These are phyloP conservation scores for Orthosia gothica DNA, from an alignment of 2,888 invertebrate genomes.

Conservation along the genomic window DNA sequence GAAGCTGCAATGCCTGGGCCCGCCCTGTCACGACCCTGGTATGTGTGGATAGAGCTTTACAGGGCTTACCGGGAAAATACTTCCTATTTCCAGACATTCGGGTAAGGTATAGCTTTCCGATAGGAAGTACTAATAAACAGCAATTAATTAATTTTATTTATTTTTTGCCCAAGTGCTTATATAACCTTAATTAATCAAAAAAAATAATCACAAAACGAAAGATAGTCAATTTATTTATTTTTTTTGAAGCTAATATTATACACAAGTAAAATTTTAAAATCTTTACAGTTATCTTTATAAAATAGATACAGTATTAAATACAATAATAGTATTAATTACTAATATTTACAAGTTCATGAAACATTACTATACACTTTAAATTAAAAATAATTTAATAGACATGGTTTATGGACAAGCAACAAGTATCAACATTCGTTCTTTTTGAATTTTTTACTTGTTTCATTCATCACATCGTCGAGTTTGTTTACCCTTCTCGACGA, in stretches of 20 bases:
- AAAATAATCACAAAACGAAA: constrained; percentile 75
- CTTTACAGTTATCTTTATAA: constrained; percentile 88
- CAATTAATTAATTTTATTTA: constrained; percentile 69
- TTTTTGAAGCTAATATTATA: constrained; percentile 88
- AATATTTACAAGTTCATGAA: constrained; percentile 89
- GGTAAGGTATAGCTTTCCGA: constrained; percentile 2
- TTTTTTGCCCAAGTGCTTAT: constrained; percentile 70
- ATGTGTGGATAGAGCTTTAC: no score
- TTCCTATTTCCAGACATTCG: background rate
- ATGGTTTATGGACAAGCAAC: constrained; percentile 81
- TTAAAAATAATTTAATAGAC: constrained; percentile 89
- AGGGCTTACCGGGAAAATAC: no score
- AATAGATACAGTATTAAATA: constrained; percentile 90
- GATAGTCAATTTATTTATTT: constrained; percentile 81
- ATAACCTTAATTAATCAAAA: constrained; percentile 70
- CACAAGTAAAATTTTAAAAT: constrained; percentile 83
- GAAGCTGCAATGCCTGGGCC: no score
- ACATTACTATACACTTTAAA: constrained; percentile 87
- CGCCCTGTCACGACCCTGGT: no score
- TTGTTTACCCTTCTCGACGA: constrained; percentile 85
- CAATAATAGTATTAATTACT: constrained; percentile 84
- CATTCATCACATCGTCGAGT: constrained; percentile 86
- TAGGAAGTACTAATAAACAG: constrained; percentile 50
- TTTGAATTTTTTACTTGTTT: constrained; percentile 88
- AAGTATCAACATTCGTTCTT: constrained; percentile 87